These are phyloP conservation scores for Scartelaos histophorus DNA, from an alignment of 2,113 vertebrate genomes.

Conservation along the genomic window DNA sequence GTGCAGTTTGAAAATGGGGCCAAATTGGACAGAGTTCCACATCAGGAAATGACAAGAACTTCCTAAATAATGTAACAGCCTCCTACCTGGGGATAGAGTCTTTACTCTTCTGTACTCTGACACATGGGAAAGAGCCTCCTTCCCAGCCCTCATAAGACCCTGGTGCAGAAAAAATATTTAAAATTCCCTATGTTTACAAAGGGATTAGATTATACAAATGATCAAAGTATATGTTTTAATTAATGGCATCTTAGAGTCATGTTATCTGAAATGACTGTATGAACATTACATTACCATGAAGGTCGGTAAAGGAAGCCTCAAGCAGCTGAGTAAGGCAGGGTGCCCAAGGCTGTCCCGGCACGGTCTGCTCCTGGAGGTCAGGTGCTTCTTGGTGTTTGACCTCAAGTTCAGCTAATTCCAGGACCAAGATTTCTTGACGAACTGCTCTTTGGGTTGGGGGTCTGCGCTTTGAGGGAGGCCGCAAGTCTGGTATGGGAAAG, in stretches of 20 bases:
- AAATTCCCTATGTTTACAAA: background rate
- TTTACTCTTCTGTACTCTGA: conserved; percentile 80
- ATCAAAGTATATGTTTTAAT: background rate
- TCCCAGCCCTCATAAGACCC: conserved; percentile 85
- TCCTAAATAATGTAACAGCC: background rate
- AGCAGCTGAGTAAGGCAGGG: conserved; percentile 72
- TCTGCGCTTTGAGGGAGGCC: conserved; percentile 73
- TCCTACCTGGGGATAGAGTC: conserved; percentile 82
- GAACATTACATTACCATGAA: conserved; percentile 78
- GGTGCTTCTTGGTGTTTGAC: conserved; percentile 78
- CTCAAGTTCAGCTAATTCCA: conserved; percentile 82
- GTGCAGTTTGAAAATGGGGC: too few relatives aligned
- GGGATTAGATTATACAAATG: background rate
- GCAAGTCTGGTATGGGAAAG: conserved; percentile 88
- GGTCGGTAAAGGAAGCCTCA: conserved; percentile 82
- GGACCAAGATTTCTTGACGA: conserved; percentile 79
- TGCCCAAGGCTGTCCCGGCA: conserved; percentile 41
- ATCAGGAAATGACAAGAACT: too few relatives aligned
- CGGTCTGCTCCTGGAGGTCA: conserved; percentile 63
- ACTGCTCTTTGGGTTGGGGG: conserved; percentile 75
- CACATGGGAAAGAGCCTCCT: conserved; percentile 82
- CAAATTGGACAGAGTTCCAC: too few relatives aligned
- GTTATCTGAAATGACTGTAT: background rate
- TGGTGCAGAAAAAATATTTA: conserved; percentile 45
- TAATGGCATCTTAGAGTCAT: background rate